Evolutionary conservation across 37 sponge, comb jelly and placozoan genomes (phyloP).

Genomic region (Spongilla lacustris): DNA sequence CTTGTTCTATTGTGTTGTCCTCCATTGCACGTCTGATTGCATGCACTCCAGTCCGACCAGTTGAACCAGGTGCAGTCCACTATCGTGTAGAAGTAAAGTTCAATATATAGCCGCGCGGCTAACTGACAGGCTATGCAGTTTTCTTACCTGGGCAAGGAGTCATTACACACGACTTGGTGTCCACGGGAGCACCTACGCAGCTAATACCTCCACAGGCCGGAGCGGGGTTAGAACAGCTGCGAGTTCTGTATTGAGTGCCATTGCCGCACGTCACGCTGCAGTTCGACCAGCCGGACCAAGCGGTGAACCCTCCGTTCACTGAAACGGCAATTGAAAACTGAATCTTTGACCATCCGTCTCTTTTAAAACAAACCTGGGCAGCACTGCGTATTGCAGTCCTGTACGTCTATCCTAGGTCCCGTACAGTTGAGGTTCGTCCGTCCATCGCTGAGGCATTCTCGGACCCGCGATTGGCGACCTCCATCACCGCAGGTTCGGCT

Average conservation of each 20-base stretch:
- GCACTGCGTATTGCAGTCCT: conserved; percentile 43
- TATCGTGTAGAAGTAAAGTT: neutral
- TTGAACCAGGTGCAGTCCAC: conserved; percentile 68
- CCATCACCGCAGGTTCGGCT: conserved; percentile 57
- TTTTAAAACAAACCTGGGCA: conserved; percentile 53
- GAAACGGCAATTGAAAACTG: neutral
- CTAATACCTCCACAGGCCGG: conserved; percentile 58
- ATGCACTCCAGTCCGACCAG: conserved; percentile 73
- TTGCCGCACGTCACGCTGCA: conserved; percentile 66
- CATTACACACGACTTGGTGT: conserved; percentile 27
- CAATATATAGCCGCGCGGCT: neutral
- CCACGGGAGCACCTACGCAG: conserved; percentile 48
- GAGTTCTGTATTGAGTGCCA: conserved; percentile 41
- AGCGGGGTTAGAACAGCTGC: conserved; percentile 50
- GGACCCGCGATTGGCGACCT: conserved; percentile 60
- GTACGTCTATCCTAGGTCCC: conserved; percentile 25
- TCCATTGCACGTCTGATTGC: conserved; percentile 58
- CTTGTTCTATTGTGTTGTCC: conserved; percentile 42
- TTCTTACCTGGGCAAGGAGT: conserved; percentile 71
- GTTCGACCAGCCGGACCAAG: conserved; percentile 62
- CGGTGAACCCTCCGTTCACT: conserved; percentile 72
- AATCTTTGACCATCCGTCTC: too few relatives aligned
- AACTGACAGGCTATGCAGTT: neutral
- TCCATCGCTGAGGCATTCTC: conserved; percentile 48
- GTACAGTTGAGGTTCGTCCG: conserved; percentile 34